A percentile compares a stretch with the other conserved stretches of the same genome.
phyloP scores from a whole-genome alignment of 2,888 invertebrate species.

The Mechanitis messenoides region DNA sequence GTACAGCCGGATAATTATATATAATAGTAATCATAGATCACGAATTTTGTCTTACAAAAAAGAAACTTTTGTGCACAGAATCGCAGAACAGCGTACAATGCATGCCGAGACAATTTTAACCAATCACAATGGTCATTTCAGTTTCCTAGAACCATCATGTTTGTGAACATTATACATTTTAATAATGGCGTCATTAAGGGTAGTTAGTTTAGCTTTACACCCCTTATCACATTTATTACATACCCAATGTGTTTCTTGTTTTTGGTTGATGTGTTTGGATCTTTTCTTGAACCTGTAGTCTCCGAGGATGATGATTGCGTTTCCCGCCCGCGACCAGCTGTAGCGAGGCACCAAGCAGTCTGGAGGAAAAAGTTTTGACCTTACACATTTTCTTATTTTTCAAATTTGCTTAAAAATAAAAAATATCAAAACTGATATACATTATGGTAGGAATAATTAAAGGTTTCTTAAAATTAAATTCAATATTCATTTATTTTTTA shows the following conservation, averaged over 20 bases:
- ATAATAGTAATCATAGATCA: no score
- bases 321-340: slow-evolving; percentile 66
- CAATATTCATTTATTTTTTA: no score
- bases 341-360: slow-evolving; percentile 50
- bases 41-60: no score
- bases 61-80: no score
- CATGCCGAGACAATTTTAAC: not conserved
- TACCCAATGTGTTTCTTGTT: slow-evolving; percentile 65
- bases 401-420: no score
- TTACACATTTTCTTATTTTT: no score
- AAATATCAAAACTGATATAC: no score
- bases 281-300: slow-evolving; percentile 66
- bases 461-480: no score
- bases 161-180: slow-evolving; percentile 60
- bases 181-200: slow-evolving; percentile 60
- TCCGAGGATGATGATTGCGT: slow-evolving; percentile 64
- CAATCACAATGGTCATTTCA: slow-evolving; percentile 32
- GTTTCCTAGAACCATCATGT: slow-evolving; percentile 47
- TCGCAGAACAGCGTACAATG: no score
- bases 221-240: slow-evolving; percentile 68
- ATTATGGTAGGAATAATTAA: no score
- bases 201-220: slow-evolving; percentile 64
- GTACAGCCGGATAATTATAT: no score
- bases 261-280: slow-evolving; percentile 56
- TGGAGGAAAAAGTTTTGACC: slow-evolving; percentile 25